Conservation (phyloP, 1,140 invertebrate species). For the Pentalonia nigronervosa region DNA sequence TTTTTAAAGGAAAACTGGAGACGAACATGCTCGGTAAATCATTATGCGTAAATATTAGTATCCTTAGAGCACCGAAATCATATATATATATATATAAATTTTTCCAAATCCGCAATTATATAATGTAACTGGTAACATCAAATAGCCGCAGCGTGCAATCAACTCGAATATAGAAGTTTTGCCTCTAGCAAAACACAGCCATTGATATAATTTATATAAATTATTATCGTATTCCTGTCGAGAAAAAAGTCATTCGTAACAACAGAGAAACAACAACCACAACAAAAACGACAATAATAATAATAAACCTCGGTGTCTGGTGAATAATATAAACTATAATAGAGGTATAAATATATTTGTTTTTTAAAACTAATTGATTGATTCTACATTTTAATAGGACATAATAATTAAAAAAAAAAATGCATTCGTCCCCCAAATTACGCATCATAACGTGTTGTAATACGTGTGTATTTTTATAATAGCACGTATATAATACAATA, state of each 20-base stretch:
- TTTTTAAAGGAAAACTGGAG: not conserved
- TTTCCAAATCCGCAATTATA: not conserved
- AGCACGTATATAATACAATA: not conserved
- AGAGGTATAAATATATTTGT: conserved; percentile 6
- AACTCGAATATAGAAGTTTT: not conserved
- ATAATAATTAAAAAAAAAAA: not conserved
- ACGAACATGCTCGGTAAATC: not conserved
- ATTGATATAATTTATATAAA: not conserved
- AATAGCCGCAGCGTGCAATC: not conserved
- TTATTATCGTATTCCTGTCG: not conserved
- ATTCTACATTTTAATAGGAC: not conserved
- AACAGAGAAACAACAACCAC: too few species aligned
- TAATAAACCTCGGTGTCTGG: not conserved
- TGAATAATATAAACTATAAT: not conserved
- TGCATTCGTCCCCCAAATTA: not conserved
- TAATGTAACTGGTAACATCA: not conserved
- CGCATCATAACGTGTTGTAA: not conserved
- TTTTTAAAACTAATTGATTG: not conserved
- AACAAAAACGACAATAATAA: not conserved
- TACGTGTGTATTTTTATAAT: too few species aligned
- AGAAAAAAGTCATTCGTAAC: conserved; percentile 9
- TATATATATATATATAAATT: not conserved
- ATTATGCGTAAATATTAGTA: not conserved
- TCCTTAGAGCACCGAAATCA: not conserved
- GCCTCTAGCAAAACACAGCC: not conserved